Evolutionary conservation across 2,113 vertebrate genomes (phyloP).

Genomic region (Philantomba maxwellii): DNA sequence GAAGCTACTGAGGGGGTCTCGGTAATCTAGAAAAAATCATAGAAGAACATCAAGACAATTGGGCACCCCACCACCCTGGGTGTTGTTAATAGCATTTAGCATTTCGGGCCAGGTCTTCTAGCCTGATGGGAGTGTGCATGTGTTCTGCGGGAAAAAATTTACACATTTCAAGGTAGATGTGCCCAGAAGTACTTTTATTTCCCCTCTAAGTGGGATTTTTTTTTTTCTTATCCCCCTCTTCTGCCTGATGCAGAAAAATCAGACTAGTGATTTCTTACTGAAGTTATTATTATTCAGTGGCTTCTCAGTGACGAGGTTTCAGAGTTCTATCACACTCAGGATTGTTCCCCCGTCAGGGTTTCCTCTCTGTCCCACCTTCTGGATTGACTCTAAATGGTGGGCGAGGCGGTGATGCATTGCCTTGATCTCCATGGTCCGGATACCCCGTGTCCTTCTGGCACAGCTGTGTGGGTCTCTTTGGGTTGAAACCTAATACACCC

Average conservation of each 20-base stretch:
- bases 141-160: neutral
- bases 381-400: neutral
- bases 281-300: neutral
- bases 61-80: neutral
- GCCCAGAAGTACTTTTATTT: neutral
- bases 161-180: neutral
- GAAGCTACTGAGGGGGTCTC: neutral
- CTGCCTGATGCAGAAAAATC: neutral
- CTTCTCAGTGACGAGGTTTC: neutral
- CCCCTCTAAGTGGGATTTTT: neutral
- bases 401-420: neutral
- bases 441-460: neutral
- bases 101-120: neutral
- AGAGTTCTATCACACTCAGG: neutral
- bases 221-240: neutral
- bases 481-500: neutral
- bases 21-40: too few relatives aligned
- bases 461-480: neutral
- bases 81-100: neutral
- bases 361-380: neutral
- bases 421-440: neutral
- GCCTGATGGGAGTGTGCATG: neutral
- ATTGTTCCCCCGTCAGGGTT: accelerated
- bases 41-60: neutral
- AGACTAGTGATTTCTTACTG: neutral